A percentile compares a stretch with the other conserved stretches of the same genome.
phyloP scores from a whole-genome alignment of 2,888 invertebrate species.

The Gerosis bhagava region DNA sequence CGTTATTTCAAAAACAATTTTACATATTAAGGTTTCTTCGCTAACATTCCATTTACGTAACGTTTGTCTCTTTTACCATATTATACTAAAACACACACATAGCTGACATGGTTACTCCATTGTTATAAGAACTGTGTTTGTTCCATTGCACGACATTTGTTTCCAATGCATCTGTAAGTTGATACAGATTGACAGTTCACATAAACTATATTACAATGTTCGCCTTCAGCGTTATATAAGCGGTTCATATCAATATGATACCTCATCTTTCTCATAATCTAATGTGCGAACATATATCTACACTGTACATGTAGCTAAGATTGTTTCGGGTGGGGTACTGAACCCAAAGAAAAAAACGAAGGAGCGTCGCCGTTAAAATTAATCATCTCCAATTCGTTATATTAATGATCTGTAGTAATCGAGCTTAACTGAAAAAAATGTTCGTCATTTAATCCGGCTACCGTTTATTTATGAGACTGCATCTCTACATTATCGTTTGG shows the following conservation, averaged over 20 bases:
- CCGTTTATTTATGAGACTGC: constrained; percentile 52
- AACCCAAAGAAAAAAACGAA: constrained; percentile 1
- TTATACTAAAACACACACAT: no score
- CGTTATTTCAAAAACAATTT: no score
- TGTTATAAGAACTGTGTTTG: no score
- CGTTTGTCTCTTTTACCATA: no score
- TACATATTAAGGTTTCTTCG: no score
- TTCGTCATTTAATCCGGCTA: constrained; percentile 48
- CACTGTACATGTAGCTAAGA: not conserved
- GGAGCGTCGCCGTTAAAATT: constrained; percentile 19
- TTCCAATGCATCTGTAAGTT: constrained; percentile 15
- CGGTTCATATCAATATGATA: no score
- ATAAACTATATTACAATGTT: no score
- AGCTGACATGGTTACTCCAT: no score
- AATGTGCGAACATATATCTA: no score
- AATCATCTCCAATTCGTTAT: constrained; percentile 29
- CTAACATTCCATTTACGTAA: no score
- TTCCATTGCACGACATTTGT: constrained; percentile 5
- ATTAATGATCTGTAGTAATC: constrained; percentile 50
- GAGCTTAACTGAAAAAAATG: constrained; percentile 50
- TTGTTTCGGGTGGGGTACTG: constrained; percentile 1
- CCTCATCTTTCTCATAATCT: no score
- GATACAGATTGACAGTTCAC: constrained; percentile 17
- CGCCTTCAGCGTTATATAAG: no score
- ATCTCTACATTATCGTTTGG: constrained; percentile 52